phyloP scores from a whole-genome alignment of 2,113 vertebrate species.

The Noctilio leporinus region DNA sequence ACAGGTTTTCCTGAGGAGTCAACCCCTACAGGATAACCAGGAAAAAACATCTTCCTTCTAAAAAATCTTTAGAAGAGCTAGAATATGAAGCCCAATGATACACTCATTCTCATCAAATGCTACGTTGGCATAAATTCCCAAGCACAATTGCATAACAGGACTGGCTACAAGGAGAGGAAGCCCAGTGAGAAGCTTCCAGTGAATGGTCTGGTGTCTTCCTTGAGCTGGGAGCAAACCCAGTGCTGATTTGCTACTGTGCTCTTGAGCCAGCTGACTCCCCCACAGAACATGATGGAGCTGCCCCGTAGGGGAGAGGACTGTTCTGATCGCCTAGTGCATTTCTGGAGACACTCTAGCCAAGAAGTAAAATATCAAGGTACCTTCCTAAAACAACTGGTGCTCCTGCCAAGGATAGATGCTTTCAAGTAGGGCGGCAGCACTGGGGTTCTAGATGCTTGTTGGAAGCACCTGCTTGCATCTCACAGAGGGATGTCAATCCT shows the following conservation, averaged over 20 bases:
- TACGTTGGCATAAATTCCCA: not conserved
- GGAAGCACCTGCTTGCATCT: conserved; percentile 34
- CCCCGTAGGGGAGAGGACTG: not conserved
- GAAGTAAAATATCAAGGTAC: conserved; percentile 57
- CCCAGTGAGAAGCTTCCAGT: not conserved
- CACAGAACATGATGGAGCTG: not conserved
- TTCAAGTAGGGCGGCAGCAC: not conserved
- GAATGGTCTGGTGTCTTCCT: not conserved
- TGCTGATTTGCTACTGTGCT: conserved; percentile 14
- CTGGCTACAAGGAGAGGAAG: not conserved
- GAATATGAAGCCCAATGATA: not conserved
- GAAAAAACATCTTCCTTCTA: not conserved
- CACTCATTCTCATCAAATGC: not conserved
- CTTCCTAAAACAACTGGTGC: conserved; percentile 50
- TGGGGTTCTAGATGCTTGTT: conserved; percentile 18
- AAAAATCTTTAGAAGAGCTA: not conserved
- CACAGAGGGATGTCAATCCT: conserved; percentile 35
- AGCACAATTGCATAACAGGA: not conserved
- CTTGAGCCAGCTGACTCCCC: conserved; percentile 24
- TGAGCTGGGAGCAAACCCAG: not conserved
- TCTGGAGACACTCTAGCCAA: conserved; percentile 29
- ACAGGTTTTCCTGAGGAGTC: not conserved
- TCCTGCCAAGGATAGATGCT: not conserved
- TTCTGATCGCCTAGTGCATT: not conserved
- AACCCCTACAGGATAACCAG: not conserved